Evolutionary conservation across 2,888 invertebrate genomes (phyloP), one percentile per base, ranked within the genome.

Genomic region (Sarcophaga rosellei): DNA sequence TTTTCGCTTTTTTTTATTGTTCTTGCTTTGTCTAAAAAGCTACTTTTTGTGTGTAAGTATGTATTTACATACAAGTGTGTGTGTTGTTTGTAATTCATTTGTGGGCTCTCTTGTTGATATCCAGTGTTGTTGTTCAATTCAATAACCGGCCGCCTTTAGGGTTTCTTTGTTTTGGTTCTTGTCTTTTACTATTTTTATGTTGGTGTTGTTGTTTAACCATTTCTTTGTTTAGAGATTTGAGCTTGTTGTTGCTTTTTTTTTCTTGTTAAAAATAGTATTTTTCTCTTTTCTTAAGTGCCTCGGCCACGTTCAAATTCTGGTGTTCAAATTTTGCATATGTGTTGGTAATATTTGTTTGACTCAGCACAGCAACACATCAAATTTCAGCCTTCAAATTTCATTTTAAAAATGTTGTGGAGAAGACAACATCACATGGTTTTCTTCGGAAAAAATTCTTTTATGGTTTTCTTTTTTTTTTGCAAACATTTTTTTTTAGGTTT

Each of bases 211-310:
- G 17, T 77, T 75, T 78, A 85, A 75, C 75, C 82, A 79, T 84
- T 84, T 84, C 82, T 86, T 86, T 86, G 82, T 86, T 83, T 86
- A 84, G 84, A 86, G 83, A 84, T 81, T 84, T 53, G 17, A 53
- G 53, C 53, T 53, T 53, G 53, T 17, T 84, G 73, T 74, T 80
- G 63, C 73, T 44, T 59, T 66, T 66, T 75, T 80, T 63, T 73
- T 61, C 62, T 61, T 81, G 69, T 66, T 72, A 82, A 76, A 75
- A 82, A 85, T 82, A 83, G 77, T 84, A 57, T 84, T 65, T 77
- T 86, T 17, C 15, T 35, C 35, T 35, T 1, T 53, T 12, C 17
- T 17, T n/a, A n/a, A n/a, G n/a, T n/a, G n/a, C n/a, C n/a, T n/a
- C n/a, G n/a, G n/a, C n/a, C n/a, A n/a, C n/a, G n/a, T n/a, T n/a